Conservation (phyloP, 2,888 invertebrate genomes). For the Congeria kusceri region DNA sequence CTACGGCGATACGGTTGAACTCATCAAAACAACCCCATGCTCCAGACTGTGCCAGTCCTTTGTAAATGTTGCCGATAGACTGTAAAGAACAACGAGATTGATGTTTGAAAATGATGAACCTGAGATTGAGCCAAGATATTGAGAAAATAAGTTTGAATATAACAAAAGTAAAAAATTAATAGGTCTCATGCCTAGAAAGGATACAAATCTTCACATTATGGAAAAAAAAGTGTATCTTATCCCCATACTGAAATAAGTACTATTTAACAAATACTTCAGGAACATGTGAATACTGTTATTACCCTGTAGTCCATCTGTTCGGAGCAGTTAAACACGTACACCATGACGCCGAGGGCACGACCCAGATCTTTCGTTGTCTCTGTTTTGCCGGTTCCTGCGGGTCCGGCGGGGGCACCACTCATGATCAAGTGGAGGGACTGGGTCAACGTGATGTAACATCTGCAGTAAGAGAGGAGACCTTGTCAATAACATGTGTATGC, state of each 20-base stretch:
- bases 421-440: conserved; percentile 97
- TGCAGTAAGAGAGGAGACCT: conserved; percentile 53
- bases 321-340: conserved; percentile 98
- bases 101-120: too few relatives aligned
- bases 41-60: conserved; percentile 97
- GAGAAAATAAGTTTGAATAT: too few relatives aligned
- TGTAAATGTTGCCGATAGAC: conserved; percentile 98
- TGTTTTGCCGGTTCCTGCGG: conserved; percentile 96
- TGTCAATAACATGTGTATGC: too few relatives aligned
- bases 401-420: conserved; percentile 99
- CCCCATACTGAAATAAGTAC: too few relatives aligned
- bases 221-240: too few relatives aligned
- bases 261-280: too few relatives aligned
- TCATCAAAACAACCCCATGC: conserved; percentile 99
- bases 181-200: too few relatives aligned
- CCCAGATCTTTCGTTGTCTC: conserved; percentile 99
- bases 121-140: too few relatives aligned
- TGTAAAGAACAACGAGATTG: conserved; percentile 85
- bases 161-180: too few relatives aligned
- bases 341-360: conserved; percentile 97
- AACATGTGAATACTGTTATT: conserved; percentile 37
- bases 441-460: conserved; percentile 97
- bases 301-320: conserved; percentile 99
- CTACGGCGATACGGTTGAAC: conserved; percentile 98
- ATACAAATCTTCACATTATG: too few relatives aligned